Evolutionary conservation across 2,113 vertebrate species (phyloP), one percentile per base, ranked within the genome.

Genomic region (Chlorodrepanis virens): DNA sequence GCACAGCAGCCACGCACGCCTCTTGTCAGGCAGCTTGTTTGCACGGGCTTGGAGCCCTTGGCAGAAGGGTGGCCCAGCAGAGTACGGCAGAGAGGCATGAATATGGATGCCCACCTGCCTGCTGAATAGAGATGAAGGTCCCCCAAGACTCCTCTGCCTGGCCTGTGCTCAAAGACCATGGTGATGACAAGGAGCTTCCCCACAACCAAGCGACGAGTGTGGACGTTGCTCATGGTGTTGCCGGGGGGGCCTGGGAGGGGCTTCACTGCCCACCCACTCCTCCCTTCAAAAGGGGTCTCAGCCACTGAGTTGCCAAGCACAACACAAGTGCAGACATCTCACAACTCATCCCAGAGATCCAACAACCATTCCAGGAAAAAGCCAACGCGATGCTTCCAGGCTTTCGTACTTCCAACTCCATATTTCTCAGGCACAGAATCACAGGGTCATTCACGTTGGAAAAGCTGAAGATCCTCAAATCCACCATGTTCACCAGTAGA

Each of bases 91-190:
- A 89, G 71, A 84, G 69, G 37, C 60, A 13, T 96, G 96, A 96
- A 97, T 97, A 97, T 97, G 95, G 94, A 97, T 97, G 94, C 76
- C 96, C 97, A 94, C 87, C 94, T 97, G 96, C 72, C 85, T 88
- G 84, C 74, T 94, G 91, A 92, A 88, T 44, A 50, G 64, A 92
- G 86, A 95, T 53, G 54, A 84, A 64, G 75, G 88, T 69, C 54
- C 74, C 87, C 75, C 65, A 60, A 83, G 77, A 33, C 63, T 85
- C 44, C 56, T 80, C 20, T 83, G 54, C 79, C 83, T 90, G 39
- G 50, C 31, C 80, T 31, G 31, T 22, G 59, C 54, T 82, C 94
- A 83, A 70, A 77, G 21, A 70, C 25, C 64, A 20, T 0, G 0
- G 12, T 1, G 0, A 40, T 53, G 78, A 57, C 64, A 67, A 79